A percentile compares a stretch with the other conserved stretches of the same genome.
Conservation (phyloP, 2,888 invertebrate genomes). For the Ganaspis brasiliensis region DNA sequence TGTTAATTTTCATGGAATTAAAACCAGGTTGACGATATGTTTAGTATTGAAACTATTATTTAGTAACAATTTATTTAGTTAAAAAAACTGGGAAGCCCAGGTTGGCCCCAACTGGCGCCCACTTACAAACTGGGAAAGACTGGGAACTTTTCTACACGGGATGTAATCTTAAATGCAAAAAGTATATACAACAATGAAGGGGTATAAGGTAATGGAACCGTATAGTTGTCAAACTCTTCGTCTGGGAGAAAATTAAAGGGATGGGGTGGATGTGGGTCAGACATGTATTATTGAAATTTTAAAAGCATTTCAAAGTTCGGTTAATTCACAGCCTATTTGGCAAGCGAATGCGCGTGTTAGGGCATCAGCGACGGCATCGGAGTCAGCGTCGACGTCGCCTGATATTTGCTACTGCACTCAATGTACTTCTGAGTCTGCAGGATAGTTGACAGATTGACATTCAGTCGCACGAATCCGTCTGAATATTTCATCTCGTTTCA, state of each 20-base stretch:
- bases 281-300: slow-evolving; percentile 79
- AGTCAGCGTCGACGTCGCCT: slow-evolving; percentile 22
- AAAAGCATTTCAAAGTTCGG: slow-evolving; percentile 79
- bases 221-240: background rate
- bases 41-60: too few relatives aligned
- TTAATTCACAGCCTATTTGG: slow-evolving; percentile 73
- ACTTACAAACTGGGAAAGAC: too few relatives aligned
- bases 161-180: too few relatives aligned
- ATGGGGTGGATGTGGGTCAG: slow-evolving; percentile 71
- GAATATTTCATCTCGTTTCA: slow-evolving; percentile 80
- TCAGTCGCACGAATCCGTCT: slow-evolving; percentile 78
- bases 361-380: slow-evolving; percentile 7
- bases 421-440: slow-evolving; percentile 50
- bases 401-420: slow-evolving; percentile 47
- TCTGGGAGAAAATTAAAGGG: slow-evolving; percentile 53
- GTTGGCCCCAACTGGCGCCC: too few relatives aligned
- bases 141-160: too few relatives aligned
- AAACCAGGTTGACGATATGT: too few relatives aligned
- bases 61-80: too few relatives aligned
- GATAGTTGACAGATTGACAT: slow-evolving; percentile 79
- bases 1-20: too few relatives aligned
- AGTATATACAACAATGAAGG: background rate
- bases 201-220: background rate
- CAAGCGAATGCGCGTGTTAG: slow-evolving; percentile 54
- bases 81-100: too few relatives aligned